Conservation (phyloP, 2,888 invertebrate species). For the Liopterus haemorrhoidalis region DNA sequence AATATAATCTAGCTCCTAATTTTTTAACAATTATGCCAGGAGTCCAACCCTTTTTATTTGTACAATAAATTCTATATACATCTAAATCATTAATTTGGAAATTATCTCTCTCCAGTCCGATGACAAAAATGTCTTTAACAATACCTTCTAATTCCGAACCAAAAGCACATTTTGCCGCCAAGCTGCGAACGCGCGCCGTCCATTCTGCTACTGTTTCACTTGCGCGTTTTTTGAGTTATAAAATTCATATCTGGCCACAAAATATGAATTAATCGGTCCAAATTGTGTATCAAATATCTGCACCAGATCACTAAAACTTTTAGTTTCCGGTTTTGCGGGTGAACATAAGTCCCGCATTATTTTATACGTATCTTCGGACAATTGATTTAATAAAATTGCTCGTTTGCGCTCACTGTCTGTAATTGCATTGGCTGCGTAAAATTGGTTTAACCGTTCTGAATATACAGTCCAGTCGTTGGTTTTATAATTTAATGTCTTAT, state of each 20-base stretch:
- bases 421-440: background rate
- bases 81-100: no score
- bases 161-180: background rate
- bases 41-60: no score
- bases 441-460: background rate
- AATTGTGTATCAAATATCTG: background rate
- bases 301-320: background rate
- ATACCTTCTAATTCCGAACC: background rate
- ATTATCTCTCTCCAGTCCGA: background rate
- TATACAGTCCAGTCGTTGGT: background rate
- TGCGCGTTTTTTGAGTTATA: background rate
- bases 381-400: background rate
- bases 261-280: background rate
- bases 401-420: background rate
- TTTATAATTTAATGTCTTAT: background rate
- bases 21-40: no score
- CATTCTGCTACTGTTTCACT: background rate
- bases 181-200: background rate
- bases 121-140: background rate
- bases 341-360: background rate
- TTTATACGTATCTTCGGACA: background rate
- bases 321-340: background rate
- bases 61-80: no score
- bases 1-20: no score
- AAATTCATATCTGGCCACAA: constrained; percentile 3